Conservation (phyloP, 2,888 invertebrate species). For the Cryptophagus acutangulus region DNA sequence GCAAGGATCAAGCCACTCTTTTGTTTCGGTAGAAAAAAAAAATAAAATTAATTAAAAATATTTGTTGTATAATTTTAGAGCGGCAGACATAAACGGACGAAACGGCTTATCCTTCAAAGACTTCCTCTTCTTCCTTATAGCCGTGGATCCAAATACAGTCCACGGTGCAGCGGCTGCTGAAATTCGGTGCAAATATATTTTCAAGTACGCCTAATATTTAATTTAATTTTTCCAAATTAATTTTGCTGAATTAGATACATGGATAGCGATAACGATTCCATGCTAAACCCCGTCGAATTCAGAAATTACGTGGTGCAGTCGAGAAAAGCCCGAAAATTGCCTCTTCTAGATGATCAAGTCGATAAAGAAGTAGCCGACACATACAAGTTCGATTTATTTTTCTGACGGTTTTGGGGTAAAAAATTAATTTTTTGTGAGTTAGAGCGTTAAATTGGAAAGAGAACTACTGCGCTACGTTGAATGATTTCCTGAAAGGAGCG, state of each 20-base stretch:
- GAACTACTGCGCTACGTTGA: no score
- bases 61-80: no score
- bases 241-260: conserved; percentile 50
- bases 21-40: no score
- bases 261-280: conserved; percentile 52
- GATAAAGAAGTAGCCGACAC: conserved; percentile 50
- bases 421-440: conserved; percentile 7
- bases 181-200: conserved; percentile 65
- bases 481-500: not conserved
- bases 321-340: conserved; percentile 51
- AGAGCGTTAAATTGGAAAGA: no score
- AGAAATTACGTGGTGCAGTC: conserved; percentile 55
- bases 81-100: conserved; percentile 53
- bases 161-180: conserved; percentile 64
- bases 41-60: no score
- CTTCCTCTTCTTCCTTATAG: conserved; percentile 58
- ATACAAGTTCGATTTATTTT: conserved; percentile 44
- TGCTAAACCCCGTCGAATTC: conserved; percentile 56
- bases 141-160: conserved; percentile 59
- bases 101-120: conserved; percentile 55
- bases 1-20: no score
- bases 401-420: conserved; percentile 28
- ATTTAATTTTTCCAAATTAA: conserved; percentile 8
- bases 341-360: conserved; percentile 53
- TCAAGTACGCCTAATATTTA: conserved; percentile 36